These are phyloP conservation scores for Schrankia costaestrigalis DNA, from an alignment of 2,888 invertebrate genomes.

Conservation along the genomic window DNA sequence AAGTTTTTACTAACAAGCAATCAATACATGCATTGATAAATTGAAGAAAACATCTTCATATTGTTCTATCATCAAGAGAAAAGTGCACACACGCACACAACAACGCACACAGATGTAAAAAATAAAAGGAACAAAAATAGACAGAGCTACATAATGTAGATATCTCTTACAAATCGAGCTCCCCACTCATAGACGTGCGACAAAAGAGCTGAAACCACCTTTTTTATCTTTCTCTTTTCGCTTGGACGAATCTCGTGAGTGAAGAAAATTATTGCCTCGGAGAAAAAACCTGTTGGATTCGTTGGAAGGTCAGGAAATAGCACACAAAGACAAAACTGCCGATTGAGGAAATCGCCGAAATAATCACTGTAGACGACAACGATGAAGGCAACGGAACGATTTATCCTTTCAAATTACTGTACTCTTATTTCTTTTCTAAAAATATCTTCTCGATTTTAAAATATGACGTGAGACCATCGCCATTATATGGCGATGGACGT, in stretches of 20 bases:
- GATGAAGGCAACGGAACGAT: conserved; percentile 22
- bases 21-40: too few relatives aligned
- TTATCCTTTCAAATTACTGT: conserved; percentile 20
- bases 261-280: conserved; percentile 64
- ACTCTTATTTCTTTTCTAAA: too few relatives aligned
- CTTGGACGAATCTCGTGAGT: conserved; percentile 57
- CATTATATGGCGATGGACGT: too few relatives aligned
- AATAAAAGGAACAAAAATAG: too few relatives aligned
- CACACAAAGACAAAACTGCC: conserved; percentile 55
- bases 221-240: conserved; percentile 69
- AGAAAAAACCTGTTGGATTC: conserved; percentile 56
- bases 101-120: too few relatives aligned
- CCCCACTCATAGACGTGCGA: conserved; percentile 38
- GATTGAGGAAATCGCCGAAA: conserved; percentile 45
- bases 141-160: conserved; percentile 16
- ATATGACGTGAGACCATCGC: too few relatives aligned
- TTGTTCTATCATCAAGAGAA: too few relatives aligned
- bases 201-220: conserved; percentile 63
- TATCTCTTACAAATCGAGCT: conserved; percentile 35
- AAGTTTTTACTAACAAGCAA: too few relatives aligned
- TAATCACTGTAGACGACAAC: conserved; percentile 40
- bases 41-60: too few relatives aligned
- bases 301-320: conserved; percentile 52
- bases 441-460: too few relatives aligned
- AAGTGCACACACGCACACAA: too few relatives aligned